Base-by-base conservation (phyloP, 2,797 vertebrate species). In the Petrocephalus schoutedeni region DNA sequence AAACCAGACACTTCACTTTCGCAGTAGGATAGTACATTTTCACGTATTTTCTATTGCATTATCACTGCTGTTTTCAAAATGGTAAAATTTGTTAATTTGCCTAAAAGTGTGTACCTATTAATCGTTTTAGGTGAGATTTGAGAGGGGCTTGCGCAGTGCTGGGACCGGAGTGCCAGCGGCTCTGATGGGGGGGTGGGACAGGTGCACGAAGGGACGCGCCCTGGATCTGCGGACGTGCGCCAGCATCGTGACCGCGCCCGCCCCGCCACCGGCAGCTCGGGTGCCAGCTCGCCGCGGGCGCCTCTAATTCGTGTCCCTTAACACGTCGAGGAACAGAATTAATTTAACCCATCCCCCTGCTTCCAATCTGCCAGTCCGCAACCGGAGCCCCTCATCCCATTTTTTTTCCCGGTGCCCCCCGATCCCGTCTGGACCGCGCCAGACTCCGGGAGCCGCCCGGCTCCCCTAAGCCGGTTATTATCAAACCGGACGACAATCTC, bases 311-410 rank as follows among this genome's bases (percentile, higher is more conserved):
- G 49, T 86, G 23, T 19, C 87, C 87, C 87, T 87, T 88, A 88
- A 89, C 67, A 89, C 86, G 85, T 61, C 58, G 87, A 88, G 86
- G 41, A 45, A 82, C 80, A 90, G 89, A 90, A 89, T 89, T 88
- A 86, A 91, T 91, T 91, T 90, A 86, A 54, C 67, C 84, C 86
- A 86, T 54, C 88, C 82, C 74, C 87, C 45, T 53, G 28, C 59
- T 36, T 53, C 94, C 93, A 94, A 94, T 82, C 45, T 71, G 61
- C 71, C 51, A 23, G 41, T n/a, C 41, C 74, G 36, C 71, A 41
- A 41, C 74, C 74, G 10, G 14, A 61, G 59, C 67, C 67, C 83
- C 58, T 61, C 87, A 53, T 71, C 87, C 87, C 89, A 83, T 86
- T 54, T 12, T 77, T 83, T 49, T 36, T 74, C 84, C 54, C 88